phyloP scores from a whole-genome alignment of 2,113 vertebrate genomes.

The Phalacrocorax brasilianus region DNA sequence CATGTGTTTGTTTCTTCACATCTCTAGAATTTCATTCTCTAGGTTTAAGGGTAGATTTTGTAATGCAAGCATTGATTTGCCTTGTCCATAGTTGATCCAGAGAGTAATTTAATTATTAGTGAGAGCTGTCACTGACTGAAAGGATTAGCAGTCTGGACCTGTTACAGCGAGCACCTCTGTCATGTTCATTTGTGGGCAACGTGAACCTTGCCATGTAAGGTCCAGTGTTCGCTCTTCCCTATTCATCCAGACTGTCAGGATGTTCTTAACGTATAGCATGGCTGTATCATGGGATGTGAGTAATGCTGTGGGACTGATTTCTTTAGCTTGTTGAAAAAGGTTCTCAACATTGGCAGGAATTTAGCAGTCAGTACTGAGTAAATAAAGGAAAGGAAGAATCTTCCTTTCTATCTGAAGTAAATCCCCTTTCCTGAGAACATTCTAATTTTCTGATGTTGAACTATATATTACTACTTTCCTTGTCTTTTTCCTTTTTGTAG shows the following conservation, averaged over 20 bases:
- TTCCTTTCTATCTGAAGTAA: neutral
- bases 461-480: neutral
- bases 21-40: neutral
- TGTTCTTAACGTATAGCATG: neutral
- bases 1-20: neutral
- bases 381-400: neutral
- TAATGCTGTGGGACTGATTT: neutral
- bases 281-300: neutral
- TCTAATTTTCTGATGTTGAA: neutral
- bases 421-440: neutral
- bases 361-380: neutral
- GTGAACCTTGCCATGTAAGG: accelerated
- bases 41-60: neutral
- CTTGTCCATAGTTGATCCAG: neutral
- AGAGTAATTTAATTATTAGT: neutral
- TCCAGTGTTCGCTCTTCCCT: neutral
- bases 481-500: neutral
- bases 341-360: neutral
- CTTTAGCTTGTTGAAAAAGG: neutral
- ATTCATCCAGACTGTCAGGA: neutral
- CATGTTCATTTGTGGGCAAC: neutral
- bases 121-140: neutral
- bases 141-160: neutral
- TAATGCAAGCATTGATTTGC: neutral
- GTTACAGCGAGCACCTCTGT: neutral